Evolutionary conservation across 2,888 invertebrate species (phyloP), one percentile per base, ranked within the genome.

Genomic region (Tinea pellionella): DNA sequence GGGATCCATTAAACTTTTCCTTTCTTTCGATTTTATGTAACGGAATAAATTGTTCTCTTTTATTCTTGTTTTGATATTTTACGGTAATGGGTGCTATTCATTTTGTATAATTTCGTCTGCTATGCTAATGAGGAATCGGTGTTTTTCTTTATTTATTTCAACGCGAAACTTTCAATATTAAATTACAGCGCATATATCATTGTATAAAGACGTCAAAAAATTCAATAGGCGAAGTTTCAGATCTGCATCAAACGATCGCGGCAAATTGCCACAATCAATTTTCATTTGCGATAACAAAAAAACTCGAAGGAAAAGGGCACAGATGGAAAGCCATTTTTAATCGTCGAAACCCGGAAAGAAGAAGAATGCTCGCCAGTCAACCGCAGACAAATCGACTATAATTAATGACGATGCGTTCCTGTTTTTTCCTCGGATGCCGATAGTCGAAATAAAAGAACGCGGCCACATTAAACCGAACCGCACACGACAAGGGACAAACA

Each of bases 331-430:
- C 73, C 77, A 78, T 84, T 81, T 85, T 81, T 84, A 83, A 83
- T 81, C 77, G 80, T 75, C 78, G 77, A 79, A 76, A 66, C 67
- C 63, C 66, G 67, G 73, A 77, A 74, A 71, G 73, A 73, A 71
- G 78, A 78, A 77, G 73, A 74, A 72, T 70, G 69, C 72, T 65
- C 75, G 72, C 73, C 79, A 83, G 84, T 84, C 85, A 79, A 66
- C 73, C 75, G 71, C 85, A 82, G 84, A 83, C 80, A 75, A 81
- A 83, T 83, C 77, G 78, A 73, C 73, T 67, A 75, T 86, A 86
- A 86, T 87, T 87, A 86, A 86, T 87, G 85, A 84, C 74, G 74
- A 67, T 73, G 73, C 77, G 78, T 73, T 72, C 71, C 69, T 71
- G 73, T 78, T 76, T 74, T 75, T 78, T 77, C 72, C 75, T 74